Evolutionary conservation across 1,140 invertebrate genomes (phyloP).

Genomic region (Anoplolepis gracilipes): DNA sequence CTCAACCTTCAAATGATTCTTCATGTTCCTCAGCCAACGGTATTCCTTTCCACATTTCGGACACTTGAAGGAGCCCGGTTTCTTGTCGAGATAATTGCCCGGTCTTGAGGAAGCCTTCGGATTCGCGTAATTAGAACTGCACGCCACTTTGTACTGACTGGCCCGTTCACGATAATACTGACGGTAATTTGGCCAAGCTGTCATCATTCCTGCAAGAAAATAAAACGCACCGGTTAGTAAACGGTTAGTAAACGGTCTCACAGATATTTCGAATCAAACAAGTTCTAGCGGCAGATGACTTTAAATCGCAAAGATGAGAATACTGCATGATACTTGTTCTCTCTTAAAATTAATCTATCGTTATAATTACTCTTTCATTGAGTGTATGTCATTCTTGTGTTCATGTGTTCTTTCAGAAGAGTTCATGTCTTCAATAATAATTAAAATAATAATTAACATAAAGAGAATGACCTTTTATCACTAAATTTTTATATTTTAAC

Average conservation of each 20-base stretch:
- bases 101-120: slow-evolving; percentile 24
- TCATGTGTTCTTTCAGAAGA: too few species aligned
- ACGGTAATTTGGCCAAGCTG: slow-evolving; percentile 16
- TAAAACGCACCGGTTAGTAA: slow-evolving; percentile 42
- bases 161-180: slow-evolving; percentile 20
- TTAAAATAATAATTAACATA: not conserved
- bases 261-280: not conserved
- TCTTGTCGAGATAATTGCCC: slow-evolving; percentile 71
- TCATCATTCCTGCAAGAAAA: slow-evolving; percentile 60
- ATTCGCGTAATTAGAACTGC: not conserved
- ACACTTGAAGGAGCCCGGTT: slow-evolving; percentile 82
- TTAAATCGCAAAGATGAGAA: not conserved
- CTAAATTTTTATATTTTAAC: not conserved
- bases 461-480: not conserved
- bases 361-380: not conserved
- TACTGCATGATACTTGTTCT: not conserved
- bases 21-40: slow-evolving; percentile 85
- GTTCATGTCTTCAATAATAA: not conserved
- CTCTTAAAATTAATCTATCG: not conserved
- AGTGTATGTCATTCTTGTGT: not conserved
- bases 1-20: slow-evolving; percentile 85
- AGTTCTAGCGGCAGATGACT: not conserved
- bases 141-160: not conserved
- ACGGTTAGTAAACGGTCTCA: slow-evolving; percentile 41
- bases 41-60: slow-evolving; percentile 86